Base-by-base conservation (phyloP, 2,888 invertebrate genomes). In the Xanthorhoe spadicearia region DNA sequence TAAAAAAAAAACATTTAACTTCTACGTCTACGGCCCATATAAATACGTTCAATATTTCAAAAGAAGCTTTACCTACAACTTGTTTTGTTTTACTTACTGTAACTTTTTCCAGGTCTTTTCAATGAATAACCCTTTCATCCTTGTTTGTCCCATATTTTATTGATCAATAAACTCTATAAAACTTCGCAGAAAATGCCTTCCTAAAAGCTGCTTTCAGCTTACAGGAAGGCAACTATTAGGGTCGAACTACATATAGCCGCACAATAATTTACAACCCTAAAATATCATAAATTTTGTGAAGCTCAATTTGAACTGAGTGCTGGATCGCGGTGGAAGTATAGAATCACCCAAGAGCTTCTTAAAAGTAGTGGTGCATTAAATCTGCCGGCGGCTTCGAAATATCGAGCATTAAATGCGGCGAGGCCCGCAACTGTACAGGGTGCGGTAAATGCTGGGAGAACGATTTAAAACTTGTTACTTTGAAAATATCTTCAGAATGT, bases 391-490 rank as follows among this genome's bases (percentile, higher is more conserved):
- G 57, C 63, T 63, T 28, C 51, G 52, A 50, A 64, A 49, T 64
- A 64, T 64, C 54, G 64, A 59, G 53, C 54, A 54, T 64, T 59
- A 35, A 64, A 59, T 43, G 64, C 63, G 35, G 15, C 6, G 28
- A 7, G 10, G 15, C 23, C n/a, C 32, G 8, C 17, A 49, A 13
- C 17, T 50, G 23, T 28, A 56, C 57, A 49, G 17, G 56, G 56
- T 56, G 28, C 8, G 15, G 7, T 2, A 48, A 48, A 17, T 48
- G 8, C 10, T 43, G 5, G 38, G 38, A 38, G 10, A 38, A 38
- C 10, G 9, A 8, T 38, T 38, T 38, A 1, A 38, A 38, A 38
- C 8, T n/a, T 38, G 10, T 10, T 6, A 38, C 32, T 32, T 32
- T 32, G 3, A 32, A 4, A 32, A 32, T 6, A 43, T 43, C 4